Conservation (phyloP, 2,797 vertebrate species). For the Gorsachius magnificus region DNA sequence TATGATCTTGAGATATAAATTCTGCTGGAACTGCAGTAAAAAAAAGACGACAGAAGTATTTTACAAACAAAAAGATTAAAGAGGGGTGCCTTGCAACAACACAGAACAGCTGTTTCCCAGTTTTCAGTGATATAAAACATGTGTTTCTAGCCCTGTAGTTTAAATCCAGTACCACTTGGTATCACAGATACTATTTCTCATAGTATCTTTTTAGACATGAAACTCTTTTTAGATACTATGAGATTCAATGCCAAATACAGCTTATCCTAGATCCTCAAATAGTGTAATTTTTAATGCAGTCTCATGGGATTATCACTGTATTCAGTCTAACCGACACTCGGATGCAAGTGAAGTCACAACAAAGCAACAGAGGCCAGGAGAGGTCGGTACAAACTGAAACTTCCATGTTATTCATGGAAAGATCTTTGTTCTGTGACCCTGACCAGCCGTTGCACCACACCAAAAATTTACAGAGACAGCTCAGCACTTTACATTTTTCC, state of each 20-base stretch:
- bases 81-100: not conserved
- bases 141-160: not conserved
- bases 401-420: not conserved
- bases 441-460: not conserved
- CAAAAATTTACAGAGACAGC: not conserved
- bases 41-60: not conserved
- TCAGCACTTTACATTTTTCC: conserved; percentile 20
- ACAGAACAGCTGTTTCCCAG: not conserved
- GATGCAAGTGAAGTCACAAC: not conserved
- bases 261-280: not conserved
- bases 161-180: not conserved
- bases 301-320: not conserved
- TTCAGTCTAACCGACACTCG: not conserved
- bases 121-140: not conserved
- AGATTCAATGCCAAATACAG: not conserved
- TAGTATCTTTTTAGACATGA: not conserved
- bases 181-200: not conserved
- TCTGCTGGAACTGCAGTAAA: not conserved
- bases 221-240: not conserved
- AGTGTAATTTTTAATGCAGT: not conserved
- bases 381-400: not conserved
- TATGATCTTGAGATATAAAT: not conserved
- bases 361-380: not conserved
- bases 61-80: not conserved
- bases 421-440: conserved; percentile 30